Conservation (phyloP, 2,113 vertebrate genomes). For the Cephalopholis sonnerati region DNA sequence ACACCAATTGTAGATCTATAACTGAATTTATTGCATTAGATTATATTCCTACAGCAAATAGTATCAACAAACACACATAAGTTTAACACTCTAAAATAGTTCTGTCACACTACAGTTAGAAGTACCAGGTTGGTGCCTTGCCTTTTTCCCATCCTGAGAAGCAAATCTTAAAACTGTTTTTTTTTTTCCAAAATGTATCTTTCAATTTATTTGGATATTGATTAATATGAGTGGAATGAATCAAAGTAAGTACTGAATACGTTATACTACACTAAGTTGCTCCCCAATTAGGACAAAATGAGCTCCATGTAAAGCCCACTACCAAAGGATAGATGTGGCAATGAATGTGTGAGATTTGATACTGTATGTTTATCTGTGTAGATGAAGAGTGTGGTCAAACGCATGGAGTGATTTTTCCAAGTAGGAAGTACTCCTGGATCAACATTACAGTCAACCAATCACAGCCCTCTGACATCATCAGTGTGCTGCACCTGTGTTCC, state of each 20-base stretch:
- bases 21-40: constrained; percentile 75
- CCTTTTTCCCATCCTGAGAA: constrained; percentile 84
- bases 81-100: constrained; percentile 56
- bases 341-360: constrained; percentile 39
- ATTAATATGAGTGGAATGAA: constrained; percentile 14
- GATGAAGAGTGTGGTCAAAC: neutral
- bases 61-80: constrained; percentile 55
- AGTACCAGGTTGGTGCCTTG: constrained; percentile 74
- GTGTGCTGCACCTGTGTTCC: too few relatives aligned
- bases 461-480: too few relatives aligned
- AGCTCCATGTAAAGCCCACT: neutral
- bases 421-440: too few relatives aligned
- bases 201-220: neutral
- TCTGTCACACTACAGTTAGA: constrained; percentile 44
- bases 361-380: neutral
- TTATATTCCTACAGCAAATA: constrained; percentile 65
- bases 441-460: too few relatives aligned
- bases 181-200: neutral
- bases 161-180: constrained; percentile 72
- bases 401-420: too few relatives aligned
- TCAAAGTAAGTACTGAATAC: neutral
- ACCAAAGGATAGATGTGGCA: neutral
- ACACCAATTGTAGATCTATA: constrained; percentile 63
- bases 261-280: neutral
- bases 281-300: neutral